Percentiles rank a stretch among this genome's conserved stretches.
Conservation (phyloP, 2,888 invertebrate species). For the Agonopterix heracliana region DNA sequence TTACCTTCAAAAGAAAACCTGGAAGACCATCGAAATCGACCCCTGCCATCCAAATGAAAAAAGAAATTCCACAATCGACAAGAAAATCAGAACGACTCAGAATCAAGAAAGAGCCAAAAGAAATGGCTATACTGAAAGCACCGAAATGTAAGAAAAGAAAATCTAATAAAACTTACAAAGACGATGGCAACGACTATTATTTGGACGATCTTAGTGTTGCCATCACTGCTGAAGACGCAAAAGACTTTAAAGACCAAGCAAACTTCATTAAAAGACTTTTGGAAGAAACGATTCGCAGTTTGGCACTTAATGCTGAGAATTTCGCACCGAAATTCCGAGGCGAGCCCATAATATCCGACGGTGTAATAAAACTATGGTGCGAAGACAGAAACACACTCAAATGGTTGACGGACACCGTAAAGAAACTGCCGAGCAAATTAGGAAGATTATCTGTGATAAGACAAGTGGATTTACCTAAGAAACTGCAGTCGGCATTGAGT, state of each 20-base stretch:
- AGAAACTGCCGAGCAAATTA: neutral
- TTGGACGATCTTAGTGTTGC: neutral
- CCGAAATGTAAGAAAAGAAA: no score
- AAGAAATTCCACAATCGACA: no score
- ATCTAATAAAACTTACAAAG: no score
- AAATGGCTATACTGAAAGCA: no score
- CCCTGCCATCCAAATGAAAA: no score
- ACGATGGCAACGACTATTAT: no score
- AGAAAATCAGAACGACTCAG: no score
- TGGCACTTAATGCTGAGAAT: neutral
- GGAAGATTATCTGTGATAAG: neutral
- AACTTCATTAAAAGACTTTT: neutral
- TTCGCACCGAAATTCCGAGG: conserved; percentile 3
- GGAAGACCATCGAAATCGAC: no score
- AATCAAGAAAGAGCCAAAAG: no score
- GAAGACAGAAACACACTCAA: conserved; percentile 1
- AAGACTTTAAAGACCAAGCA: neutral
- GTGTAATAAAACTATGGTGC: conserved; percentile 4
- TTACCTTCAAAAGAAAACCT: no score
- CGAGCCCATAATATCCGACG: conserved; percentile 4
- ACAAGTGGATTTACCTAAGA: conserved; percentile 1
- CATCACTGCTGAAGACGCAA: neutral
- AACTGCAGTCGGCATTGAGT: neutral
- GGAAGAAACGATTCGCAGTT: neutral
- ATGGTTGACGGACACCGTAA: neutral